Base-by-base conservation (phyloP, 2,797 vertebrate genomes). In the Neostethus bicornis region DNA sequence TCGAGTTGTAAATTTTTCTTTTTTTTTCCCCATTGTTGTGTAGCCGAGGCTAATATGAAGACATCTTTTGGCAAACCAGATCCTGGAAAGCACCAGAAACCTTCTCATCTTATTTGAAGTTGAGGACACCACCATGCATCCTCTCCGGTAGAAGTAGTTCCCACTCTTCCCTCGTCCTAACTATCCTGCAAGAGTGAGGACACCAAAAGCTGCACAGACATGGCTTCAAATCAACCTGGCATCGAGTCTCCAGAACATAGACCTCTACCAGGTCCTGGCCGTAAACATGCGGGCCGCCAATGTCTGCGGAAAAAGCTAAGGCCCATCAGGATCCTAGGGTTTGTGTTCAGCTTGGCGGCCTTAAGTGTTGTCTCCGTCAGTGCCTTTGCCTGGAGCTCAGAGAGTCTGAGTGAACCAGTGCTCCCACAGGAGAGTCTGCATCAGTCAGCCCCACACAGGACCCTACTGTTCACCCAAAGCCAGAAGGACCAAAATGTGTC, bases 231-330 rank as follows among this genome's bases (percentile, higher is more conserved):
- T 41, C 73, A 78, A 24, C 71, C 73, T 63, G 55, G 70, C 67
- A 49, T 73, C 51, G 79, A 83, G 53, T 29, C 75, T n/a, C 52
- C 13, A 12, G 72, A 70, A 65, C 68, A 42, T n/a, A 71, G 83
- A 24, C 78, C 76, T 52, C 12, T 16, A 16, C 21, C 50, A 67
- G 82, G 59, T 4, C 46, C 79, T 3, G n/a, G 63, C 57, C 89
- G 81, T 72, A 89, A 87, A 64, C 79, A 76, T 71, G 89, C 83
- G 65, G 85, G 66, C 70, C 87, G 87, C 45, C 87, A 74, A 56
- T 91, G 89, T 55, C 75, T 93, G 57, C 92, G 90, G 79, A 95
- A 92, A 92, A 98, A 95, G 91, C 84, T 97, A 76, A 93, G 94
- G 84, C 91, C 94, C 7, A 84, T 92, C 75, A 85, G 97, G 57